Evolutionary conservation across 2,888 invertebrate genomes (phyloP), one percentile per base, ranked within the genome.

Genomic region (Lydus trimaculatus): DNA sequence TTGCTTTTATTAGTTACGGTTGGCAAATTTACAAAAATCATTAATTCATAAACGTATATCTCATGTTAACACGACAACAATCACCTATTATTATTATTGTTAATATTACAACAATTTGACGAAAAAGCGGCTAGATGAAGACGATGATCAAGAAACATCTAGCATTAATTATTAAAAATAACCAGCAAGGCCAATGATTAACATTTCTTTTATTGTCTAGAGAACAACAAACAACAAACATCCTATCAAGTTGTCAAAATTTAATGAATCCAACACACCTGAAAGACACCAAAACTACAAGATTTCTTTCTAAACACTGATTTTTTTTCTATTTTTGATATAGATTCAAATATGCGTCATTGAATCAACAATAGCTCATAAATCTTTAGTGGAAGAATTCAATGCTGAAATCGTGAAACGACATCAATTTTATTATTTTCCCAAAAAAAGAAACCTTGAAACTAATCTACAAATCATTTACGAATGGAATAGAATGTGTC

Each of bases 291-390:
- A 23, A 23, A 8, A 11, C 15, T 39, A 15, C 39, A 39, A 43
- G n/a, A 43, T 43, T 43, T n/a, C 1, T 43, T 11, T 28, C 28
- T 28, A 33, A 6, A 33, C 9, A 39, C 15, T 39, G 39, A 43
- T 43, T 43, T 43, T n/a, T 43, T 43, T 17, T n/a, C n/a, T n/a
- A n/a, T n/a, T 48, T 48, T 48, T 48, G 48, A 48, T 48, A 48
- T 13, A 11, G 20, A 20, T 20, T 43, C 48, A 48, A 48, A 48
- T 20, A 48, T 20, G 48, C 48, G 48, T 48, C 48, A 48, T 9
- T 48, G 20, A 48, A 23, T 48, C 48, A 48, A 48, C 48, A 48
- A 48, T 48, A 48, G 48, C 20, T 23, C 20, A 8, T 48, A 48
- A 48, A 48, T 48, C 48, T 48, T 48, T 48, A 23, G 23, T 48